Base-by-base conservation (phyloP, 2,888 invertebrate genomes). In the Drosophila falleni region DNA sequence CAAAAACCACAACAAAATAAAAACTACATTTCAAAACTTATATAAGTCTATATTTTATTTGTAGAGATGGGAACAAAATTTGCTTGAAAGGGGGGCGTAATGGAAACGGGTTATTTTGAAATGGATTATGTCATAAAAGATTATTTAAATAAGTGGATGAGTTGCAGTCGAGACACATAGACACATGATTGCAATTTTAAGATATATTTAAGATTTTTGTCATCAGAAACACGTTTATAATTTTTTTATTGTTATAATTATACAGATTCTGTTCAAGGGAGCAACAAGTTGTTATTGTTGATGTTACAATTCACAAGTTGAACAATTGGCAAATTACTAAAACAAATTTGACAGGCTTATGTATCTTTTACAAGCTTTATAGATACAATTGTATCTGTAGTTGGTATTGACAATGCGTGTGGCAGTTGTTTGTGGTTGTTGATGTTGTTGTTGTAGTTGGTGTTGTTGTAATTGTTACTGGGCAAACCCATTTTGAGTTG, bases 341-440 rank as follows among this genome's bases (percentile, higher is more conserved):
- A n/a, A 39, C 49, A 76, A 76, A 80, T 56, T 68, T 49, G 33
- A 8, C 10, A n/a, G 37, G 2, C 19, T 23, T 35, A 23, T 26
- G 23, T 23, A 35, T n/a, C 9, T 26, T 13, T 39, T 49, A 53
- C 53, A 46, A 29, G 37, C 53, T 0, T 33, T 41, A 33, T 16
- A 42, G 33, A 42, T 62, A 46, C 61, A 62, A 39, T 47, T 63
- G 44, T 63, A 46, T 46, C 33, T 60, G 23, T 53, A 60, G 51
- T 10, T 64, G 16, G 33, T 78, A 53, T 72, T 78, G 59, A 63
- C 78, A 77, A 49, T 39, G 55, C 53, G 59, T 63, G 63, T 11
- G 26, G 3, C n/a, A 23, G 10, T n/a, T 42, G 51, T 16, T n/a
- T 42, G 51, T 16, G 19, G 42, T 19, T n/a, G 37, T 37, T 6